These are phyloP conservation scores for Ceratothoa steindachneri DNA, from an alignment of 2,888 invertebrate genomes.

Conservation along the genomic window DNA sequence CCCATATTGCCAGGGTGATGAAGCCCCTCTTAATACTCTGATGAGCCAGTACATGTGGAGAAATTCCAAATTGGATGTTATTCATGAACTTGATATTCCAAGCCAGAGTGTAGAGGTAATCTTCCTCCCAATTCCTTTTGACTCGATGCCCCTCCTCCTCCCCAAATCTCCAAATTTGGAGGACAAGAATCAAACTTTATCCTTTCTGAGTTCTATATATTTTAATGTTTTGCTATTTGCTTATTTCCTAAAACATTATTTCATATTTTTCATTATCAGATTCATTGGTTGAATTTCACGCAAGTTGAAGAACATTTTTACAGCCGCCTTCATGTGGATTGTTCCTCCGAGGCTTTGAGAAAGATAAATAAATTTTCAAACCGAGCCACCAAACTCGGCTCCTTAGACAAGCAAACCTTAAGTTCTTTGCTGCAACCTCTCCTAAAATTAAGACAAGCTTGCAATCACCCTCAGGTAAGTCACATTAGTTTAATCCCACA, in stretches of 20 bases:
- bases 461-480: constrained; percentile 62
- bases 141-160: background rate
- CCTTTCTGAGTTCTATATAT: background rate
- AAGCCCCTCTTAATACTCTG: constrained; percentile 57
- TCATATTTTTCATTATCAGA: too few relatives aligned
- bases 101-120: constrained; percentile 50
- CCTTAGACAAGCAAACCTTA: constrained; percentile 55
- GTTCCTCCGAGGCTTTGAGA: constrained; percentile 56
- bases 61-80: constrained; percentile 64
- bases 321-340: constrained; percentile 60
- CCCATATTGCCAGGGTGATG: constrained; percentile 57
- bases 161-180: background rate
- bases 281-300: constrained; percentile 64
- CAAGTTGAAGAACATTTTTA: constrained; percentile 72
- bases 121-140: background rate
- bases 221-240: too few relatives aligned
- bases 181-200: background rate
- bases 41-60: constrained; percentile 65
- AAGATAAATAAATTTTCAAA: constrained; percentile 55
- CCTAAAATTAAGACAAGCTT: constrained; percentile 65
- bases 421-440: constrained; percentile 63
- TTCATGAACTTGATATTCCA: constrained; percentile 57
- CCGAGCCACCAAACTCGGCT: constrained; percentile 51
- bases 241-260: too few relatives aligned
- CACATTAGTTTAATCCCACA: too few relatives aligned